Percentiles rank a stretch among this genome's conserved stretches.
Conservation (phyloP, 2,113 vertebrate species). For the Hippopotamus amphibius region DNA sequence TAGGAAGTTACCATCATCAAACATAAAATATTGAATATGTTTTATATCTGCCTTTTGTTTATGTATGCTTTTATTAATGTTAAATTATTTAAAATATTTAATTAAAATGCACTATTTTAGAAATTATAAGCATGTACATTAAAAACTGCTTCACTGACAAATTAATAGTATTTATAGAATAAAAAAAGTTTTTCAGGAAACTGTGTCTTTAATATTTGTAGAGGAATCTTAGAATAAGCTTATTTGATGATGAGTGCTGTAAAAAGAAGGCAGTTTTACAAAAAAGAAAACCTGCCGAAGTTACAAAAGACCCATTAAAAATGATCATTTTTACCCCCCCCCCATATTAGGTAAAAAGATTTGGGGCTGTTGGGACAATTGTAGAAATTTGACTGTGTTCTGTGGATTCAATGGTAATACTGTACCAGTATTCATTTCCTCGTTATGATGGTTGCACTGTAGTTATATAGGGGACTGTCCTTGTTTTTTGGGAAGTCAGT, state of each 20-base stretch:
- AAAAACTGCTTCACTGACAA: not conserved
- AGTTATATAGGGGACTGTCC: not conserved
- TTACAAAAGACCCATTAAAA: not conserved
- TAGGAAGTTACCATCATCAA: not conserved
- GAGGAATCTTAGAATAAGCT: not conserved
- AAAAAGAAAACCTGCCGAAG: not conserved
- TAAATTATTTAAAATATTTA: too few species aligned
- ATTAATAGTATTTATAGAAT: not conserved
- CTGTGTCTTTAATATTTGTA: not conserved
- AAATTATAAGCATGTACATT: not conserved
- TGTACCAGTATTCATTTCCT: not conserved
- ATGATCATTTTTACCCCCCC: not conserved
- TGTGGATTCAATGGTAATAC: not conserved
- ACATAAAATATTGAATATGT: not conserved
- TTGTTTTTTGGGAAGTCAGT: not conserved
- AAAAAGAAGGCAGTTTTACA: not conserved
- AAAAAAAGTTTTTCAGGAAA: not conserved
- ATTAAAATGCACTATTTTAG: not conserved
- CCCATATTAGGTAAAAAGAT: not conserved
- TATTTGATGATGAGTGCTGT: not conserved
- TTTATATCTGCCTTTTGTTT: slow-evolving; percentile 37
- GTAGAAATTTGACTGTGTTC: not conserved
- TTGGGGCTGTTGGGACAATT: not conserved
- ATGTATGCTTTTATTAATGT: not conserved
- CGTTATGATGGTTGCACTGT: not conserved